Conservation (phyloP, 2,888 invertebrate species). For the Adineta ricciae region DNA sequence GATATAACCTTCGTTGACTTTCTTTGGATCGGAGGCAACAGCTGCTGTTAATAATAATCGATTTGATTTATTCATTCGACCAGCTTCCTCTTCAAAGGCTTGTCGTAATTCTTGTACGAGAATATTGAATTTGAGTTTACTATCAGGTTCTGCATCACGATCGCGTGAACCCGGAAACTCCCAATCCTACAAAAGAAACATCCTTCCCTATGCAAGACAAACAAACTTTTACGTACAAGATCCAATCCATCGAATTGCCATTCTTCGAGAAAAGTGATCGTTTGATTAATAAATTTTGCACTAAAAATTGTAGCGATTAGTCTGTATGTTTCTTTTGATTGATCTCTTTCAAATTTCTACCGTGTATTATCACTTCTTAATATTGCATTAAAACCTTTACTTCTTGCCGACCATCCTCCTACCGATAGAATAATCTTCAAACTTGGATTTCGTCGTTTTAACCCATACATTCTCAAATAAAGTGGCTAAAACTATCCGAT, state of each 20-base stretch:
- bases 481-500: conserved; percentile 28
- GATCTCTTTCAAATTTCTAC: background rate
- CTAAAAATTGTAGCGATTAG: background rate
- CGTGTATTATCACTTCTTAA: conserved; percentile 22
- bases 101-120: conserved; percentile 23
- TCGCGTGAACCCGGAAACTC: conserved; percentile 33
- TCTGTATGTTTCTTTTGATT: no score
- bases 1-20: conserved; percentile 28
- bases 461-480: conserved; percentile 26
- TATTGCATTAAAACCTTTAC: conserved; percentile 30
- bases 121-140: conserved; percentile 26
- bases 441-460: conserved; percentile 30
- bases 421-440: conserved; percentile 31
- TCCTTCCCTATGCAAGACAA: background rate
- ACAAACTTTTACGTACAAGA: conserved; percentile 19
- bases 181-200: conserved; percentile 21
- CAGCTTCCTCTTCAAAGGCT: conserved; percentile 26
- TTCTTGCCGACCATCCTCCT: conserved; percentile 32
- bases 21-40: conserved; percentile 31
- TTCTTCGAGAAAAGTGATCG: conserved; percentile 24
- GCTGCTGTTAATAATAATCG: conserved; percentile 31
- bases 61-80: conserved; percentile 15
- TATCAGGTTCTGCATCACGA: conserved; percentile 24
- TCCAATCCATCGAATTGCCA: conserved; percentile 35
- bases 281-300: conserved; percentile 31